Evolutionary conservation across 2,113 vertebrate genomes (phyloP), one percentile per base, ranked within the genome.

Genomic region (Vanacampus margaritifer): DNA sequence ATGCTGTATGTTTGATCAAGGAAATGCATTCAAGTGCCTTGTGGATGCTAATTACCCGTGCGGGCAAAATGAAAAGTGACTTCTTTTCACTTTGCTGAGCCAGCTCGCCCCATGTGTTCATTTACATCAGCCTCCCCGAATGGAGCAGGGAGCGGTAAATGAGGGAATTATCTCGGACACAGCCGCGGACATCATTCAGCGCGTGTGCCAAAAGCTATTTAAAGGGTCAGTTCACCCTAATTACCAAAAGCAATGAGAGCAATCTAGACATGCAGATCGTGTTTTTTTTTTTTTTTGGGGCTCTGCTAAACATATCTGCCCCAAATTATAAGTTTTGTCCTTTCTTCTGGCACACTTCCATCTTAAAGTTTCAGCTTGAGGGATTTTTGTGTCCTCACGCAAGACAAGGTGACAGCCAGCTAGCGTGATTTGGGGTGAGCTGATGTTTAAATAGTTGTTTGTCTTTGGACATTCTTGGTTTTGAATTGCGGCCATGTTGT

Each of bases 141-240:
- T 62, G 5, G n/a, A 62, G 59, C 59, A 23, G 16, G 32, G 56
- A 36, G 37, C 59, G 1, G 12, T 62, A 62, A 62, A 62, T 41
- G 36, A 41, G n/a, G 59, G 59, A 62, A 62, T 37, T 14, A 39
- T 41, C 59, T 62, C 36, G 23, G 59, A 60, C 35, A 23, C 19
- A n/a, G 11, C 58, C 58, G 32, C 11, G 19, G 35, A 62, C 59
- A 73, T 70, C 66, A 62, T 71, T 67, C 3, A 11, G 21, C 12
- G 26, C 37, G 28, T 50, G 39, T 76, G 13, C 24, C 32, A 6
- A 23, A 36, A n/a, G 16, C 54, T 5, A 10, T 62, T 62, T 51
- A 64, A 64, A 58, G 36, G 26, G 19, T 23, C 6, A 7, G 35
- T 59, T 24, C 46, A 64, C 46, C 32, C 59, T 67, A 32, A 60